Conservation (phyloP, 2,113 vertebrate species). For the Chauna torquata region DNA sequence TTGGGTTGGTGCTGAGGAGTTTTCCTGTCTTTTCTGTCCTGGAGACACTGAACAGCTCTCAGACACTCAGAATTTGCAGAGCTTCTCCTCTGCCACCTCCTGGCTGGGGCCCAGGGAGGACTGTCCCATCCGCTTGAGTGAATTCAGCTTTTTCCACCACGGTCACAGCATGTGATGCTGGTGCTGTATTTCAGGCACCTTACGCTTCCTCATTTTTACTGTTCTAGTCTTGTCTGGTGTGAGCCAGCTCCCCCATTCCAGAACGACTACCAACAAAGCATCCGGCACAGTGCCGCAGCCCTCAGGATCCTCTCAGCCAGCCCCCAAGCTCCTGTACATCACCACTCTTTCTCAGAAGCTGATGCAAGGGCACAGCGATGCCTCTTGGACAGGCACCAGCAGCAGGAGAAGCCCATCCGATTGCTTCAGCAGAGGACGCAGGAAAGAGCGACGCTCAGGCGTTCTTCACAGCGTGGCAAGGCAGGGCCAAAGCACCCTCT, state of each 20-base stretch:
- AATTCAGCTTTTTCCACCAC: background rate
- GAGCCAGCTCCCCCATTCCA: background rate
- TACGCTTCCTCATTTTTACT: background rate
- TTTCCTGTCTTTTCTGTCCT: background rate
- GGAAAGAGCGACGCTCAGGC: background rate
- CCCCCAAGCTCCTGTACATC: background rate
- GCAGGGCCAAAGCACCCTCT: background rate
- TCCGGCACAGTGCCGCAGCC: background rate
- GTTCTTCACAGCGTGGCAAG: background rate
- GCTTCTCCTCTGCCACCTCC: background rate
- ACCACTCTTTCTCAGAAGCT: background rate
- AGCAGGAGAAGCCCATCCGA: background rate
- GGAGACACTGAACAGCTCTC: background rate
- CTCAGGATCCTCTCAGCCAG: no score
- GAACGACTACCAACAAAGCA: background rate
- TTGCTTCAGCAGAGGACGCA: background rate
- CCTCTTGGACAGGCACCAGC: background rate
- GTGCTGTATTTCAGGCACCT: background rate
- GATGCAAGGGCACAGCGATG: background rate
- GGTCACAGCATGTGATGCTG: background rate
- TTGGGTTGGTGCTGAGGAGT: background rate
- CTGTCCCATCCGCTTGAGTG: background rate
- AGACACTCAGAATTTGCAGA: background rate
- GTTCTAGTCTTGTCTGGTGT: background rate
- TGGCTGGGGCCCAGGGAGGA: background rate